Base-by-base conservation (phyloP, 1,140 invertebrate genomes). In the Antheraea mylitta region DNA sequence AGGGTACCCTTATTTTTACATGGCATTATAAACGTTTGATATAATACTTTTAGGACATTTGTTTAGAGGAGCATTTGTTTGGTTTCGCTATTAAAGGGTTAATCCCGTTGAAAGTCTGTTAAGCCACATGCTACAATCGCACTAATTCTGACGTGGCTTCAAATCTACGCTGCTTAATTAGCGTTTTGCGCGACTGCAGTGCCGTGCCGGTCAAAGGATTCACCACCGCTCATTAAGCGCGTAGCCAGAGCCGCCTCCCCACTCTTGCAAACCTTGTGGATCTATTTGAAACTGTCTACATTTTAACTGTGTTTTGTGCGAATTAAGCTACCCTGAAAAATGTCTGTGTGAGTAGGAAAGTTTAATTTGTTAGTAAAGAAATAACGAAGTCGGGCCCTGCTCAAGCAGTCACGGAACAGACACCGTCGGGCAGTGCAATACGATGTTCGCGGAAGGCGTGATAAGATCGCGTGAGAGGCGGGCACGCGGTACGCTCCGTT, bases 391-490 rank as follows among this genome's bases (percentile, higher is more conserved):
- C 80, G 76, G 77, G 68, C 68, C 67, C 38, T 42, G 38, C 38
- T 42, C 70, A 80, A 74, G 72, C 76, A 85, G 82, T 85, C 81
- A 85, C 82, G 86, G 78, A 86, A 90, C 69, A 85, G 83, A 85
- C 76, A 80, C 74, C 71, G 77, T 68, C 79, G 83, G 80, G 78
- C 82, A 87, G 83, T 80, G 74, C 81, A 79, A 82, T 80, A 86
- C 84, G 79, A 85, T 89, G 86, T 91, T 90, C 85, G 82, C 86
- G 85, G 87, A 85, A 89, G 84, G 79, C 78, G 80, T 78, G 89
- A 90, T 88, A 88, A 85, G 77, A 91, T 91, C 89, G 86, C 86
- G 86, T 89, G 86, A 82, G 81, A 85, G 85, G 80, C 81, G 84
- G 78, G 79, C 81, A 73, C 75, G 80, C 81, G 77, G 75, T 75